Evolutionary conservation across 2,113 vertebrate species (phyloP), one percentile per base, ranked within the genome.

Genomic region (Piprites chloris): DNA sequence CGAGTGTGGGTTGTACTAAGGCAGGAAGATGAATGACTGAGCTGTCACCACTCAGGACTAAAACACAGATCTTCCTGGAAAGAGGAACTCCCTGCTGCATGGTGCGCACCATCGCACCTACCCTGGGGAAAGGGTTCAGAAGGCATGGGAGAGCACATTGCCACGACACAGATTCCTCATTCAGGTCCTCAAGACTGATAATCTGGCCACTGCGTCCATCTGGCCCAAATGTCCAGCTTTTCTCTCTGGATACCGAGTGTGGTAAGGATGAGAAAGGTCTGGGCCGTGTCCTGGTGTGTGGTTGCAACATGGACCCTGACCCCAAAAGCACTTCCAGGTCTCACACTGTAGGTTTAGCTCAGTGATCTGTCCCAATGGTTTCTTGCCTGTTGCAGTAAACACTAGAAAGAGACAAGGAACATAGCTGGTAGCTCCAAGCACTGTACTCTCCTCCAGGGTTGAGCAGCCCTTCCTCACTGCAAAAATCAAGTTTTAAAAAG

Each of bases 351-450:
- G 30, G 23, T 85, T 92, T 21, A 58, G 6, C 28, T 59, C 15
- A 4, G 17, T 26, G 42, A 18, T 17, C 11, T 50, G 6, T 55
- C 77, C 49, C 74, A 10, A 5, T 2, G 20, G 14, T 30, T 23
- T 65, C 50, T 52, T 69, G 35, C 9, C 30, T 42, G 10, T 33
- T 68, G 41, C 8, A 27, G 30, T 15, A 47, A 66, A 81, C 3
- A n/a, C 11, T 47, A n/a, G n/a, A 75, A 71, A 50, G 8, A 3
- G 24, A 39, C 19, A 68, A 0, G 0, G 7, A 49, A 22, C 1
- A 2, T 22, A 68, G 16, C 22, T 39, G 11, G 28, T 27, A 59
- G 24, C 49, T 69, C 44, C 49, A 41, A 46, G 22, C 1, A 1
- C 39, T 12, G 7, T 13, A 59, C 55, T 78, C 71, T 78, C 12